phyloP scores from a whole-genome alignment of 2,888 invertebrate genomes.

The Ormyrus nitidulus region DNA sequence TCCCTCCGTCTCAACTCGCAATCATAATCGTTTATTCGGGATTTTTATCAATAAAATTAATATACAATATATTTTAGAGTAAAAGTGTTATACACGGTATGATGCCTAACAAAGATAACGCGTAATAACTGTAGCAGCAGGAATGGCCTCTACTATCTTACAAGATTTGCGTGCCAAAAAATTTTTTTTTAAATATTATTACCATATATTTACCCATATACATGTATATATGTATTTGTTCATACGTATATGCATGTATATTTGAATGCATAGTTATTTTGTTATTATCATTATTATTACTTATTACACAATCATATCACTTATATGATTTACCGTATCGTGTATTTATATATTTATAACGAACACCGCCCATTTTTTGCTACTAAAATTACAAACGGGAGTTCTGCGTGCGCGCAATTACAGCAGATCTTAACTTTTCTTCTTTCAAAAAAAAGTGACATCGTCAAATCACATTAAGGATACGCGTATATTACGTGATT shows the following conservation, averaged over 20 bases:
- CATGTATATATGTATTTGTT: constrained; percentile 50
- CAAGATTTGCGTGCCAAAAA: constrained; percentile 73
- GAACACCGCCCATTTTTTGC: constrained; percentile 73
- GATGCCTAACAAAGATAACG: constrained; percentile 72
- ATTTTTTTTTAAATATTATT: constrained; percentile 57
- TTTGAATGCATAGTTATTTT: constrained; percentile 65
- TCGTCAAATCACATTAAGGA: constrained; percentile 69
- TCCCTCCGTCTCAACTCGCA: constrained; percentile 44
- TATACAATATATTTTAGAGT: constrained; percentile 73
- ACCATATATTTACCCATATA: constrained; percentile 57
- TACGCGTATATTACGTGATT: constrained; percentile 61
- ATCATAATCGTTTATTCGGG: constrained; percentile 70
- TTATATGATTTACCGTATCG: constrained; percentile 72
- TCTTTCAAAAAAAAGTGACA: constrained; percentile 71
- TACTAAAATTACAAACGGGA: constrained; percentile 75
- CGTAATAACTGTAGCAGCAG: constrained; percentile 72
- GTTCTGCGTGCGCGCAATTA: constrained; percentile 59
- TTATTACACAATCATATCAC: constrained; percentile 73
- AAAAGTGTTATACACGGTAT: constrained; percentile 73
- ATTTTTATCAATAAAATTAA: constrained; percentile 73
- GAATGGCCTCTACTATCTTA: constrained; percentile 74
- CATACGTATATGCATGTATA: constrained; percentile 56
- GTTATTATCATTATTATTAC: constrained; percentile 69
- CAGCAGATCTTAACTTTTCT: constrained; percentile 60
- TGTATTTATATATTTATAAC: constrained; percentile 75